Base-by-base conservation (phyloP, 2,888 invertebrate genomes). In the Cybosia mesomella region DNA sequence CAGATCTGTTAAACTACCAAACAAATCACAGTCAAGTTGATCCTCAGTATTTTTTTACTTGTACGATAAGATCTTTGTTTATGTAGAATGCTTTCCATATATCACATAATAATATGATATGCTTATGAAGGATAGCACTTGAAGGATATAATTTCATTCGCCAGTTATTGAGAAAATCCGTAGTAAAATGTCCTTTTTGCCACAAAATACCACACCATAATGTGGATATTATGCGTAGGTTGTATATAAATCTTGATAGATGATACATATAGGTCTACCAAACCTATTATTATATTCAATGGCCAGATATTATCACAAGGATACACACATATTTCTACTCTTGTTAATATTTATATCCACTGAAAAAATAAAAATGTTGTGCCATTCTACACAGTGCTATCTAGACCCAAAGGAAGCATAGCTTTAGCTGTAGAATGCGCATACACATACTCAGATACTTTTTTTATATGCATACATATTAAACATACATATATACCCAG, bases 191-290 rank as follows among this genome's bases (percentile, higher is more conserved):
- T 18, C 39, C 66, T 61, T 60, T 39, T 54, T 21, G 13, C 39
- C 39, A 71, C 68, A 63, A 73, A 59, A 66, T 61, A 71, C 67
- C 21, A 43, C 36, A 59, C 60, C 21, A 70, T 77, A 77, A 70
- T 70, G 68, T 66, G 62, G 57, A 66, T 68, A 68, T 78, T 72
- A 70, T 72, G 68, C 67, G 67, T 70, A 57, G 39, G 21, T 28
- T 49, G 36, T 58, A n/a, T 36, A 71, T 71, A 75, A 73, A 70
- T 80, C 61, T 66, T 58, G 36, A 60, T 18, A 24, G 57, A 77
- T 67, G 68, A 80, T 80, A 74, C 72, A 80, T 60, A 71, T 65
- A 43, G 49, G 57, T 49, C 59, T 65, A 49, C 65, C 54, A 59
- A 68, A 64, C 62, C 55, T 62, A 63, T 70, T 70, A 55, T 49